Conservation (phyloP, 1,140 invertebrate species). For the Melipona quadrifasciata region DNA sequence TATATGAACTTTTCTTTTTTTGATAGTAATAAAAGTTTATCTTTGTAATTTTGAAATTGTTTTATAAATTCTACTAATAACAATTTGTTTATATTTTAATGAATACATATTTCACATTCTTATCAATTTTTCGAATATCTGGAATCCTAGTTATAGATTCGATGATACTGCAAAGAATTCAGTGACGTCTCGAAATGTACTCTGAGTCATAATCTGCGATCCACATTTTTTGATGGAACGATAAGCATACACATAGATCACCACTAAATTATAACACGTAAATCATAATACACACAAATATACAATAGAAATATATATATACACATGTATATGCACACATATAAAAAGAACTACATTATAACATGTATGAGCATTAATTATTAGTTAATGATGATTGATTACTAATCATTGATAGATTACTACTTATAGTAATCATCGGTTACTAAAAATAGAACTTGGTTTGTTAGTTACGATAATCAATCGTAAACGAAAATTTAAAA, state of each 20-base stretch:
- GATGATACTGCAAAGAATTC: not conserved
- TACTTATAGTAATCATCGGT: too few relatives aligned
- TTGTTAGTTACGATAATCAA: not conserved
- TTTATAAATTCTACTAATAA: not conserved
- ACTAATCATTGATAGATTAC: not conserved
- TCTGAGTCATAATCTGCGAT: not conserved
- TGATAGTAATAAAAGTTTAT: too few relatives aligned
- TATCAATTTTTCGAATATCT: not conserved
- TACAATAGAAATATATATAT: not conserved
- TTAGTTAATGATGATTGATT: not conserved
- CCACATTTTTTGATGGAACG: not conserved
- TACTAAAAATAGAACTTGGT: not conserved
- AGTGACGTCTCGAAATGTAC: not conserved
- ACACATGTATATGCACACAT: not conserved
- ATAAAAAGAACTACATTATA: too few relatives aligned
- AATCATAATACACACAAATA: not conserved
- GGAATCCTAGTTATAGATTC: not conserved
- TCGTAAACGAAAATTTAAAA: not conserved
- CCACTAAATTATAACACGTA: not conserved
- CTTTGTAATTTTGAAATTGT: too few relatives aligned
- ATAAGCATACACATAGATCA: not conserved
- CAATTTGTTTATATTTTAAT: not conserved
- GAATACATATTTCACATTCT: not conserved
- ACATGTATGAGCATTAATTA: too few relatives aligned
- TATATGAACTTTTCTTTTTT: not conserved